These are phyloP conservation scores for Morpho achilles DNA, from an alignment of 2,888 invertebrate species.

Conservation along the genomic window DNA sequence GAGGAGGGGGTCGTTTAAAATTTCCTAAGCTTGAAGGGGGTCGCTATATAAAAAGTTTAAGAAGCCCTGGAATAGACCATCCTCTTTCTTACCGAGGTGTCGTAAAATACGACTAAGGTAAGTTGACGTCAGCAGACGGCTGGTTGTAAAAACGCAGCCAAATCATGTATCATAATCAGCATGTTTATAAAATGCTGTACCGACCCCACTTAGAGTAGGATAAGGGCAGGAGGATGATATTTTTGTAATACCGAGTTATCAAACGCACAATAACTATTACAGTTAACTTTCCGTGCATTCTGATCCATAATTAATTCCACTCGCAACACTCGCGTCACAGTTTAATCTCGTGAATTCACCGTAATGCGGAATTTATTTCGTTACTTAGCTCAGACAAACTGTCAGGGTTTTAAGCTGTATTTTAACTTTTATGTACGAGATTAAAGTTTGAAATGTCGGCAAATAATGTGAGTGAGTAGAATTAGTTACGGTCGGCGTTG, in stretches of 20 bases:
- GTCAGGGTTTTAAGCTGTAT: conserved; percentile 4
- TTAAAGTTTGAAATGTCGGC: not conserved
- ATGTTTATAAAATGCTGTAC: no score
- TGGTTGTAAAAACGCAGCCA: no score
- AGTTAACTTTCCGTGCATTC: conserved; percentile 9
- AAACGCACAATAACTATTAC: conserved; percentile 1
- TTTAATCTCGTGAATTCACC: conserved; percentile 9
- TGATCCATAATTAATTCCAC: conserved; percentile 10
- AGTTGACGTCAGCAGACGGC: no score
- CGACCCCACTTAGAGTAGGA: no score
- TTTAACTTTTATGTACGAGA: conserved; percentile 1
- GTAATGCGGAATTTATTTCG: conserved; percentile 15
- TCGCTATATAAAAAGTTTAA: no score
- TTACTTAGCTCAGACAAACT: conserved; percentile 9
- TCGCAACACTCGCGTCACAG: conserved; percentile 8
- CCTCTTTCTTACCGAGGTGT: no score
- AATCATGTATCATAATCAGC: no score
- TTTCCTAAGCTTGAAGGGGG: no score
- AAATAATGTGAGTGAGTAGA: not conserved
- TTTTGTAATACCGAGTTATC: not conserved
- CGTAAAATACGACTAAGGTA: no score
- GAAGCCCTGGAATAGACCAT: no score
- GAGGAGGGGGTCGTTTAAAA: no score
- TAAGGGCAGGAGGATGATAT: not conserved
- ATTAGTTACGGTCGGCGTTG: conserved; percentile 18